A percentile compares a stretch with the other conserved stretches of the same genome.
Conservation (phyloP, 2,113 vertebrate species). For the Syngnathus scovelli region DNA sequence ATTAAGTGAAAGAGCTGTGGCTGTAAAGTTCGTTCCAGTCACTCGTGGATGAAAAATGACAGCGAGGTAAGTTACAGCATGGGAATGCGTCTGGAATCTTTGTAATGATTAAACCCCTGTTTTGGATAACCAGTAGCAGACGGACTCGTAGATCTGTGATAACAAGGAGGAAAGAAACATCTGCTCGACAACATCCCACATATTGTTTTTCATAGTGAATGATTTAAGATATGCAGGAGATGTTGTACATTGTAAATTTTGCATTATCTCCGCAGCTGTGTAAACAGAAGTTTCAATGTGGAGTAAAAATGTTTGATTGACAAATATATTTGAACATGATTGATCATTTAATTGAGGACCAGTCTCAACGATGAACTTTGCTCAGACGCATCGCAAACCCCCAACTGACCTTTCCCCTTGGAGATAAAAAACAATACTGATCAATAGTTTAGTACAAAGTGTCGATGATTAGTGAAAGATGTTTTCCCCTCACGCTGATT, state of each 20-base stretch:
- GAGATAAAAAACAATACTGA: conserved; percentile 25
- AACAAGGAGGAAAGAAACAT: conserved; percentile 46
- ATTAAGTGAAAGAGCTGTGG: conserved; percentile 58
- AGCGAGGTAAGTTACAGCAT: conserved; percentile 52
- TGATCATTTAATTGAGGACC: background rate
- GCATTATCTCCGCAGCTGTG: conserved; percentile 23
- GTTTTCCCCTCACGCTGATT: background rate
- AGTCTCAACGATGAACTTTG: conserved; percentile 22
- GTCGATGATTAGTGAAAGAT: conserved; percentile 1
- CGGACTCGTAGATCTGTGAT: conserved; percentile 29
- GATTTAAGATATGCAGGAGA: conserved; percentile 26
- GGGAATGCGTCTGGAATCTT: conserved; percentile 52
- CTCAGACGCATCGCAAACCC: conserved; percentile 16
- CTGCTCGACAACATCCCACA: conserved; percentile 26
- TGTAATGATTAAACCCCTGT: conserved; percentile 61
- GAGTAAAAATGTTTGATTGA: too few relatives aligned
- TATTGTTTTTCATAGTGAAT: conserved; percentile 18
- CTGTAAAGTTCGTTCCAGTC: conserved; percentile 53
- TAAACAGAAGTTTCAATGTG: too few relatives aligned
- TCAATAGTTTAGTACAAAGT: conserved; percentile 12
- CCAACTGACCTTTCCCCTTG: conserved; percentile 17
- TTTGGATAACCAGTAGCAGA: conserved; percentile 51
- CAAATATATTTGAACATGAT: too few relatives aligned
- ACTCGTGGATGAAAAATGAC: conserved; percentile 64
- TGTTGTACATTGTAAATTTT: conserved; percentile 19